Conservation (phyloP, 2,113 vertebrate species). For the Nansenia antarctica region DNA sequence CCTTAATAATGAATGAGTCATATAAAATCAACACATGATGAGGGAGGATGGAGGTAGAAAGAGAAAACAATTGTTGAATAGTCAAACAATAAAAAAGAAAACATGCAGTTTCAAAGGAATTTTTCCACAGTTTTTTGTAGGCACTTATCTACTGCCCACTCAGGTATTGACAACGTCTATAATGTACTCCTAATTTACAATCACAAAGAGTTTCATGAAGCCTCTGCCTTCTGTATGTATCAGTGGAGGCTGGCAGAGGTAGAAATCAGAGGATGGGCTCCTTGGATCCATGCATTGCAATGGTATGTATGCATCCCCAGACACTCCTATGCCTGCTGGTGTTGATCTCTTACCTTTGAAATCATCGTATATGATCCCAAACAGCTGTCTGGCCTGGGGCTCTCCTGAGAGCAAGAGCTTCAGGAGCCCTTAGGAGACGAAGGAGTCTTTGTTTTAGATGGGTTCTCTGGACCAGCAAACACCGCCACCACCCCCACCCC, state of each 20-base stretch:
- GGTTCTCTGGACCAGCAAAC: constrained; percentile 5
- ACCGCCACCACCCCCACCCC: constrained; percentile 9
- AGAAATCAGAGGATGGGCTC: too few relatives aligned
- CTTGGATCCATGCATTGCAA: too few relatives aligned
- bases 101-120: constrained; percentile 42
- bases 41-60: constrained; percentile 21
- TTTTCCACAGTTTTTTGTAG: constrained; percentile 56
- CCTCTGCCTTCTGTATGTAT: too few relatives aligned
- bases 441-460: constrained; percentile 55
- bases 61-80: too few relatives aligned
- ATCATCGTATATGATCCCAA: constrained; percentile 79
- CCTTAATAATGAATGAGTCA: constrained; percentile 58
- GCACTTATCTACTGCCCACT: neutral
- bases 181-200: neutral
- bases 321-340: constrained; percentile 1
- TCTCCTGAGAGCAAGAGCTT: constrained; percentile 83
- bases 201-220: too few relatives aligned
- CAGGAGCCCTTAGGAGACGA: constrained; percentile 75
- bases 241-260: too few relatives aligned
- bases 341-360: constrained; percentile 85
- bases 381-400: constrained; percentile 79
- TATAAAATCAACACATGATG: constrained; percentile 44
- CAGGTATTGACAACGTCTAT: neutral
- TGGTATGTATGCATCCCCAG: constrained; percentile 6
- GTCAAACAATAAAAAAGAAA: too few relatives aligned